phyloP scores from a whole-genome alignment of 2,113 vertebrate species.

The Heloderma charlesbogerti region DNA sequence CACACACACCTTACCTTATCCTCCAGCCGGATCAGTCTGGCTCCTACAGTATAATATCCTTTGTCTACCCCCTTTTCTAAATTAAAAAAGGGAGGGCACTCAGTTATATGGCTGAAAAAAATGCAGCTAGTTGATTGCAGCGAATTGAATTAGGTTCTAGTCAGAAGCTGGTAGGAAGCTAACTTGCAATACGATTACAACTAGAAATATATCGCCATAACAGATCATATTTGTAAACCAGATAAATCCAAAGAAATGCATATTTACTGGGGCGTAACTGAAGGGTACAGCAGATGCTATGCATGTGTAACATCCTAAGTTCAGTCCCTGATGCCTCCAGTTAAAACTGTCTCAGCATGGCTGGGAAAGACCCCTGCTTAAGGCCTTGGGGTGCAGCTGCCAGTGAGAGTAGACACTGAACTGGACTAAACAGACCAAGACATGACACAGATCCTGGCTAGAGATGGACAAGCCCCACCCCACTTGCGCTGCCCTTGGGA shows the following conservation, averaged over 20 bases:
- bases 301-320: neutral
- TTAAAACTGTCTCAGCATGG: neutral
- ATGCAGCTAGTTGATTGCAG: slow-evolving; percentile 9
- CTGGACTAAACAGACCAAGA: neutral
- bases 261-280: neutral
- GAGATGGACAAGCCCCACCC: neutral
- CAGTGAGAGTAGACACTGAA: neutral
- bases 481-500: neutral
- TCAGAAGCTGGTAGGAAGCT: slow-evolving; percentile 3
- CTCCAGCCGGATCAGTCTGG: slow-evolving; percentile 89
- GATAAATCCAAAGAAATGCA: neutral
- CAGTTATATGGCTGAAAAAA: slow-evolving; percentile 42
- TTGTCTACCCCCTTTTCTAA: slow-evolving; percentile 90
- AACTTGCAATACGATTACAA: slow-evolving; percentile 5
- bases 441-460: neutral
- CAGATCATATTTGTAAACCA: neutral
- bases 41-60: slow-evolving; percentile 87
- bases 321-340: slow-evolving; percentile 3
- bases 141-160: slow-evolving; percentile 24
- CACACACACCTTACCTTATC: slow-evolving; percentile 83
- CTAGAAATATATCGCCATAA: neutral
- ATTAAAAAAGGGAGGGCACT: slow-evolving; percentile 45
- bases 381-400: neutral
- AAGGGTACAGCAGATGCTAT: neutral
- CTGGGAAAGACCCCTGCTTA: neutral